phyloP scores from a whole-genome alignment of 2,113 vertebrate genomes.

The Ageneiosus marmoratus region DNA sequence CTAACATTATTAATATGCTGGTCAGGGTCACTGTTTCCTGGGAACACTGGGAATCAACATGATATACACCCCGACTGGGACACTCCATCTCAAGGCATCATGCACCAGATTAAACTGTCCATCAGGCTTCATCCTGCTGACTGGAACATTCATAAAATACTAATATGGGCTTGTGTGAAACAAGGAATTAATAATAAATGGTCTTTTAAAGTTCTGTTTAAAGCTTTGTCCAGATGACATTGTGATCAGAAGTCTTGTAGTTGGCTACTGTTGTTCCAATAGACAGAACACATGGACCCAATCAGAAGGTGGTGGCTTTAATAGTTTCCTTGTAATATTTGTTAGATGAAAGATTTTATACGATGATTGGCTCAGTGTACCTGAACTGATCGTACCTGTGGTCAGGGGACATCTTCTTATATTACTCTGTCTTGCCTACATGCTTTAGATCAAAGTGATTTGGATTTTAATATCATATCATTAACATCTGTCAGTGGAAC shows the following conservation, averaged over 20 bases:
- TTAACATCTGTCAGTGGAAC: slow-evolving; percentile 1
- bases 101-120: not conserved
- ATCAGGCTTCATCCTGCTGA: not conserved
- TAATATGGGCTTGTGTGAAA: not conserved
- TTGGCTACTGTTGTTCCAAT: too few species aligned
- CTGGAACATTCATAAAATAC: not conserved
- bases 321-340: too few species aligned
- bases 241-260: too few species aligned
- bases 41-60: not conserved
- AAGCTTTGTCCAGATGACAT: not conserved
- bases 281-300: not conserved
- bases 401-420: not conserved
- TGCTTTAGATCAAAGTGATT: not conserved
- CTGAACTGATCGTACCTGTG: not conserved
- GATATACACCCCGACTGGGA: not conserved
- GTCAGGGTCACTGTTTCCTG: not conserved
- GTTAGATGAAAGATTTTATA: not conserved
- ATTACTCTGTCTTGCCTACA: not conserved
- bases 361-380: not conserved
- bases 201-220: not conserved
- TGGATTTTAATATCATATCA: not conserved
- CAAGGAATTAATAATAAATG: not conserved
- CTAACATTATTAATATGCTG: not conserved
- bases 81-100: not conserved
- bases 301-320: not conserved